Conservation (phyloP, 2,888 invertebrate species). For the Poecilus cupreus region DNA sequence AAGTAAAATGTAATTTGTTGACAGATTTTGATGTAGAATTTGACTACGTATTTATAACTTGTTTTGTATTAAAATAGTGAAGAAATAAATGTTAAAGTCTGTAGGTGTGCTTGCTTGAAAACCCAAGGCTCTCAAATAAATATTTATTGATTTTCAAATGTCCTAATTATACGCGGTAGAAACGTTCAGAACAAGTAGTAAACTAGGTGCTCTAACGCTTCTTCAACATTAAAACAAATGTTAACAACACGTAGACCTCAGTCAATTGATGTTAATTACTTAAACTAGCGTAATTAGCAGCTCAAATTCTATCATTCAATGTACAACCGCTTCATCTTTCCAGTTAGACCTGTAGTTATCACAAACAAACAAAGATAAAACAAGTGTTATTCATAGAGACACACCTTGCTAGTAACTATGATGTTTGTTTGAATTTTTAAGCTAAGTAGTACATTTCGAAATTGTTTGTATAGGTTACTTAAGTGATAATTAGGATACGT, state of each 20-base stretch:
- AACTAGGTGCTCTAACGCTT: background rate
- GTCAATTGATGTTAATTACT: conserved; percentile 55
- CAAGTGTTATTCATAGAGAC: conserved; percentile 3
- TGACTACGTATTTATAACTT: no score
- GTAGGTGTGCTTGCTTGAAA: no score
- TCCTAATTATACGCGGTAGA: no score
- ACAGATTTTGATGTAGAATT: no score
- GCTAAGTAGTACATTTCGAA: conserved; percentile 18
- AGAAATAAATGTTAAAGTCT: no score
- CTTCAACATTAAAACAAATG: conserved; percentile 15
- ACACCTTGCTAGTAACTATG: conserved; percentile 4
- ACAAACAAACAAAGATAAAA: conserved; percentile 27
- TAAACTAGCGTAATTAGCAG: conserved; percentile 46
- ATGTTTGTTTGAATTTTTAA: conserved; percentile 27
- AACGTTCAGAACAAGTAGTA: no score
- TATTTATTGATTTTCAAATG: no score
- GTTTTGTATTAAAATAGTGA: no score
- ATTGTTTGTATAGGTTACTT: conserved; percentile 18
- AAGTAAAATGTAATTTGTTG: no score
- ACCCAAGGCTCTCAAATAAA: no score
- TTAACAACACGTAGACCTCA: conserved; percentile 44
- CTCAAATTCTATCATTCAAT: conserved; percentile 42
- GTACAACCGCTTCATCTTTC: background rate
- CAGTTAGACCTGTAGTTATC: background rate
- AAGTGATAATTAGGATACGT: conserved; percentile 5